phyloP scores from a whole-genome alignment of 2,113 vertebrate species.

The Chelonoidis abingdonii region DNA sequence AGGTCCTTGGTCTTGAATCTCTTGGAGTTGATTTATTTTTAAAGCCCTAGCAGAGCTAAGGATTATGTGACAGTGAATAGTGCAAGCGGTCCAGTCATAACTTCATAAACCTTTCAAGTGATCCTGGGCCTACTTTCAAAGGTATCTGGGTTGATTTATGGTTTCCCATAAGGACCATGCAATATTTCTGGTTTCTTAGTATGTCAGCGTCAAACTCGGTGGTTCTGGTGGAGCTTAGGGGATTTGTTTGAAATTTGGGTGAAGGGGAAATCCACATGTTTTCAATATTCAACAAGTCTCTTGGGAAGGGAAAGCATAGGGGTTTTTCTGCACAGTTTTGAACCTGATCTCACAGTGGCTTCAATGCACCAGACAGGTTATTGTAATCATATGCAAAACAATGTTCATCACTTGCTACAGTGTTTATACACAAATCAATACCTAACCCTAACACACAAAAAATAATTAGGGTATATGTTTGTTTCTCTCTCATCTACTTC shows the following conservation, averaged over 20 bases:
- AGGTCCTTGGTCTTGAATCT: constrained; percentile 47
- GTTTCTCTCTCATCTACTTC: background rate
- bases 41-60: constrained; percentile 29
- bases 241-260: background rate
- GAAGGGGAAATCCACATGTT: background rate
- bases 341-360: background rate
- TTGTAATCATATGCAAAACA: background rate
- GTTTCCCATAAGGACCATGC: constrained; percentile 27
- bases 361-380: background rate
- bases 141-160: background rate
- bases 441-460: background rate
- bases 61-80: constrained; percentile 44
- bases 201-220: constrained; percentile 3
- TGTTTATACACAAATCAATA: background rate
- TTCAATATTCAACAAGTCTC: background rate
- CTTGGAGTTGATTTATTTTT: constrained; percentile 41
- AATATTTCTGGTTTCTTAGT: constrained; percentile 25
- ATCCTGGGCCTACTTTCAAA: constrained; percentile 43
- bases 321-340: background rate
- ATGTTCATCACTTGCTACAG: background rate
- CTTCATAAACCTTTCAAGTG: constrained; percentile 40
- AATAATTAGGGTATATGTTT: background rate
- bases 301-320: background rate
- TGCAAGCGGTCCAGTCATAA: constrained; percentile 39
- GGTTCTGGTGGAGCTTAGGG: background rate